Evolutionary conservation across 2,888 invertebrate species (phyloP).

Genomic region (Microdon myrmicae): DNA sequence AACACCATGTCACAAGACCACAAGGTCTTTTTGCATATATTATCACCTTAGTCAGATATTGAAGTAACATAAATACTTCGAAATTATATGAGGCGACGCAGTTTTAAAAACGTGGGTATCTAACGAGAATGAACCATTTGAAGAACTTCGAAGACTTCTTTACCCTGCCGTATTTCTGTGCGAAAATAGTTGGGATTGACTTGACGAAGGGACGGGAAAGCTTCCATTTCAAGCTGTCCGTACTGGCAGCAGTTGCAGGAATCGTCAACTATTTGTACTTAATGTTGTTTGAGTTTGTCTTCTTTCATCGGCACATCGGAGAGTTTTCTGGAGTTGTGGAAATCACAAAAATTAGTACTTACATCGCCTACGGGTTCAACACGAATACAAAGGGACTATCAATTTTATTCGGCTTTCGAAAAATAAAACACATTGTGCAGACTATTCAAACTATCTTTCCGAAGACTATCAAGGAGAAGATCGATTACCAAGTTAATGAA

Average conservation of each 20-base stretch:
- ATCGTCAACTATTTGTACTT: constrained; percentile 19
- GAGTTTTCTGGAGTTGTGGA: constrained; percentile 58
- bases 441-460: constrained; percentile 24
- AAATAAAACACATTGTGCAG: constrained; percentile 13
- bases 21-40: no score
- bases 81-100: no score
- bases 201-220: constrained; percentile 7
- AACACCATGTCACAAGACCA: no score
- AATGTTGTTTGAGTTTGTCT: constrained; percentile 45
- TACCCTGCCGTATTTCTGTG: constrained; percentile 22
- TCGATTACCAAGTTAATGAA: constrained; percentile 21
- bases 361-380: constrained; percentile 31
- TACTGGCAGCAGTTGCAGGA: constrained; percentile 1
- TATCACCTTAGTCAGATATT: no score
- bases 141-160: constrained; percentile 34
- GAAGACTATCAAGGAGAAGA: constrained; percentile 23
- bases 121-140: constrained; percentile 19
- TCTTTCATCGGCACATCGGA: constrained; percentile 53
- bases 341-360: constrained; percentile 54
- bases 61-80: no score
- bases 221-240: constrained; percentile 19
- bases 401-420: constrained; percentile 4
- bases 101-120: no score
- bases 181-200: constrained; percentile 20
- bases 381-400: constrained; percentile 32